Percentiles rank a stretch among this genome's conserved stretches.
These are phyloP conservation scores for Dryoscopus gambensis DNA, from an alignment of 2,113 vertebrate species.

Conservation along the genomic window DNA sequence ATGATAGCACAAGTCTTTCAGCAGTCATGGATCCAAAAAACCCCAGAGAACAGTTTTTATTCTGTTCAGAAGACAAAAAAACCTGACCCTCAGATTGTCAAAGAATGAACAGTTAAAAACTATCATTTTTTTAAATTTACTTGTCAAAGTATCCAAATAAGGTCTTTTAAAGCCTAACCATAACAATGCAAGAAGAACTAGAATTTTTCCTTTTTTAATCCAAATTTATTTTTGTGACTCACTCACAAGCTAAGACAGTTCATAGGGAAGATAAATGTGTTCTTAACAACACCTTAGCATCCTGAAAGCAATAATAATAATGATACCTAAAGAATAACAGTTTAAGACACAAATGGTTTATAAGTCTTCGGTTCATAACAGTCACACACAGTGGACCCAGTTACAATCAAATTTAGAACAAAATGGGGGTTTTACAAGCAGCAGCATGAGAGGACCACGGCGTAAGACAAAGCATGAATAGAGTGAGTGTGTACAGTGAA, in stretches of 20 bases:
- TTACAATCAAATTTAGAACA: neutral
- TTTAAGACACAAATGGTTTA: neutral
- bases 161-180: neutral
- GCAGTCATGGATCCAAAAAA: neutral
- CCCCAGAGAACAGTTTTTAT: neutral
- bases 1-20: neutral
- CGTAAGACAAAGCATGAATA: neutral
- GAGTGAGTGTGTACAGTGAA: rapidly evolving
- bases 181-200: neutral
- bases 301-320: neutral
- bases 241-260: neutral
- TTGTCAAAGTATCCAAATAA: neutral
- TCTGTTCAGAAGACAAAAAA: neutral
- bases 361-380: neutral
- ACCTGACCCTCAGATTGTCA: neutral
- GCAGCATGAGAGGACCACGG: neutral
- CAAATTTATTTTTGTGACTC: neutral
- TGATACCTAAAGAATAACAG: neutral
- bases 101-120: neutral
- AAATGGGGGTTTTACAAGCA: neutral
- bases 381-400: neutral
- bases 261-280: neutral
- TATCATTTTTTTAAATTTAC: neutral
- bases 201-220: neutral
- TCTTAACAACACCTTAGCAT: neutral